A percentile compares a stretch with the other conserved stretches of the same genome.
Evolutionary conservation across 2,888 invertebrate species (phyloP).

Genomic region (Ectobius pallidus): DNA sequence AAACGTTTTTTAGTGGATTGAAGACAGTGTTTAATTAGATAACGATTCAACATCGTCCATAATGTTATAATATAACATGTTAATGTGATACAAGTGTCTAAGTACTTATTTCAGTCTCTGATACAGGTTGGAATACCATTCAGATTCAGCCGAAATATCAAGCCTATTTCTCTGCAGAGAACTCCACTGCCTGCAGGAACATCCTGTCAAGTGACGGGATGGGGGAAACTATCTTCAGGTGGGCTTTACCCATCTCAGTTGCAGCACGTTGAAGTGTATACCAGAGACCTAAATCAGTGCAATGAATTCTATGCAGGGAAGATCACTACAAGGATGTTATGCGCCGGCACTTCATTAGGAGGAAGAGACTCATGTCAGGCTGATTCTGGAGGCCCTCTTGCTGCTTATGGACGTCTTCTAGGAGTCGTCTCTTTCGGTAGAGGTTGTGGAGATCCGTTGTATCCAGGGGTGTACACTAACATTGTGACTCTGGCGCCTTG

Average conservation of each 20-base stretch:
- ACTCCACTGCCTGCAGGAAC: not conserved
- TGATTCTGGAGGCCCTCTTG: conserved; percentile 19
- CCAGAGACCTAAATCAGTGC: not conserved
- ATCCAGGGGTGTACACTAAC: not conserved
- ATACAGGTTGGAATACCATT: not conserved
- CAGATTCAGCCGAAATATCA: not conserved
- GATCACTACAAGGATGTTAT: conserved; percentile 58
- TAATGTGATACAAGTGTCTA: no score
- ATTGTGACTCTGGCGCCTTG: not conserved
- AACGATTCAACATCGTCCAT: no score
- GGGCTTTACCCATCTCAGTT: not conserved
- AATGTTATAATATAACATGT: no score
- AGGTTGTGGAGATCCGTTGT: not conserved
- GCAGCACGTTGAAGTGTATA: not conserved
- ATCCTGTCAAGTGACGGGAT: not conserved
- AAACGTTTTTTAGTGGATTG: no score
- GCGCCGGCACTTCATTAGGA: conserved; percentile 58
- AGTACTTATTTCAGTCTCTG: not conserved
- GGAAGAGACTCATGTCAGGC: conserved; percentile 58
- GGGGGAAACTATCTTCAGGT: not conserved
- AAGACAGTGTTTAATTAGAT: no score
- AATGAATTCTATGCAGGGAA: not conserved
- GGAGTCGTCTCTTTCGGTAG: not conserved
- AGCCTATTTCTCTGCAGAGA: not conserved
- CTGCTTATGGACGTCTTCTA: not conserved